Conservation (phyloP, 2,888 invertebrate genomes). For the Zaprionus bogoriensis region DNA sequence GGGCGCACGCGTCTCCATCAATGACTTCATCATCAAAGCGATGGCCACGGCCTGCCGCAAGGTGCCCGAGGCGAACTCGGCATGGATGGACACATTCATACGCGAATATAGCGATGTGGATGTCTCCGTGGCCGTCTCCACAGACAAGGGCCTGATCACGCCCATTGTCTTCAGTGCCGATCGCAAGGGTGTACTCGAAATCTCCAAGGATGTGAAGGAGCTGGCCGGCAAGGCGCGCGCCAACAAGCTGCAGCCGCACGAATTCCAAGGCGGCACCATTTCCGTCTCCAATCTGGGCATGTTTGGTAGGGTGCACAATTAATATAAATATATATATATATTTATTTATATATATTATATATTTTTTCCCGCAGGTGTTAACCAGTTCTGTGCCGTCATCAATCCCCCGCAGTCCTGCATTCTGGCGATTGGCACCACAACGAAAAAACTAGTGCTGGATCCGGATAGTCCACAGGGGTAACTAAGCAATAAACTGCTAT, state of each 20-base stretch:
- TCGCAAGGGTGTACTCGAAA: slow-evolving; percentile 92
- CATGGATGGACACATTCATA: slow-evolving; percentile 96
- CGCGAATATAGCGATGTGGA: slow-evolving; percentile 96
- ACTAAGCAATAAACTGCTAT: not conserved
- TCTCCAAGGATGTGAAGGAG: slow-evolving; percentile 90
- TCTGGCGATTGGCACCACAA: slow-evolving; percentile 93
- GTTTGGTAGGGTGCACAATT: slow-evolving; percentile 86
- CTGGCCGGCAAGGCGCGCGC: slow-evolving; percentile 94
- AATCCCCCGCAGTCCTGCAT: slow-evolving; percentile 98
- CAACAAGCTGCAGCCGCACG: slow-evolving; percentile 94
- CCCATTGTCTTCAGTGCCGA: slow-evolving; percentile 97
- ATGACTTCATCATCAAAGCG: slow-evolving; percentile 98
- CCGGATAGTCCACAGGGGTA: slow-evolving; percentile 90
- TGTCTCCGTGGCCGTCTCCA: slow-evolving; percentile 98
- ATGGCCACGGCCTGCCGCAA: slow-evolving; percentile 93
- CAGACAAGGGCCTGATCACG: slow-evolving; percentile 96
- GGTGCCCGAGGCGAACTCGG: slow-evolving; percentile 96
- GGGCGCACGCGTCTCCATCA: slow-evolving; percentile 94
- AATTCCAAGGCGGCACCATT: slow-evolving; percentile 98
- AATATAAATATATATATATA: too few species aligned
- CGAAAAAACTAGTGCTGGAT: slow-evolving; percentile 89
- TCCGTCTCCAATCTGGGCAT: slow-evolving; percentile 97
- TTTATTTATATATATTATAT: not conserved
- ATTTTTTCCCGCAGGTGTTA: slow-evolving; percentile 85
- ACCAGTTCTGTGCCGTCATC: slow-evolving; percentile 95